Base-by-base conservation (phyloP, 1,140 invertebrate genomes). In the Nautilus pompilius region DNA sequence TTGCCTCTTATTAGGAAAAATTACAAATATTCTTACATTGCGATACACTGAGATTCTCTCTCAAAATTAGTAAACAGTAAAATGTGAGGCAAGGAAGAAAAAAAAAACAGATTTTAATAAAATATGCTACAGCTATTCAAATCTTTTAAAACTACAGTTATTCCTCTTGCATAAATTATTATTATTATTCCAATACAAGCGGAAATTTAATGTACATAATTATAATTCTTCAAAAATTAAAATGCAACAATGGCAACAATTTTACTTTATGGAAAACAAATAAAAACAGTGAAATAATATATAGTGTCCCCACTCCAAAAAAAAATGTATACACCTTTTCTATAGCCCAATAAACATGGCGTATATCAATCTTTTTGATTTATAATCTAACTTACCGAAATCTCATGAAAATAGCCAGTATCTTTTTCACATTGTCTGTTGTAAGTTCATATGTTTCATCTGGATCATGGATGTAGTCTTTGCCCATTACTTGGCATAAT, bases 341-440 rank as follows among this genome's bases (percentile, higher is more conserved):
- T n/a, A n/a, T n/a, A n/a, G n/a, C n/a, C n/a, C n/a, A n/a, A n/a
- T n/a, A n/a, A n/a, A n/a, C n/a, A n/a, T n/a, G n/a, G n/a, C n/a
- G n/a, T n/a, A n/a, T n/a, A n/a, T n/a, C n/a, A n/a, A n/a, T n/a
- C n/a, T n/a, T n/a, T n/a, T n/a, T n/a, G 5, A 13, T n/a, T n/a
- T n/a, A n/a, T n/a, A n/a, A n/a, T n/a, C n/a, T n/a, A n/a, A 29
- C 36, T 36, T 61, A 77, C 75, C 75, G 74, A 64, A 80, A 77
- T 62, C 79, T 62, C 73, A 80, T 72, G 69, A 77, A 76, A 41
- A 81, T 77, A 8, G 78, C 78, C 58, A 80, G 57, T 20, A 81
- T 79, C 61, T 81, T 81, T 61, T 79, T 77, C 17, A 71, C 75
- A 63, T 81, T 79, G 62, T 81, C 78, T 22, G 72, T 70, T 33